Percentiles rank a stretch among this genome's conserved stretches.
Conservation (phyloP, 2,797 vertebrate genomes). For the Muscicapa striata region DNA sequence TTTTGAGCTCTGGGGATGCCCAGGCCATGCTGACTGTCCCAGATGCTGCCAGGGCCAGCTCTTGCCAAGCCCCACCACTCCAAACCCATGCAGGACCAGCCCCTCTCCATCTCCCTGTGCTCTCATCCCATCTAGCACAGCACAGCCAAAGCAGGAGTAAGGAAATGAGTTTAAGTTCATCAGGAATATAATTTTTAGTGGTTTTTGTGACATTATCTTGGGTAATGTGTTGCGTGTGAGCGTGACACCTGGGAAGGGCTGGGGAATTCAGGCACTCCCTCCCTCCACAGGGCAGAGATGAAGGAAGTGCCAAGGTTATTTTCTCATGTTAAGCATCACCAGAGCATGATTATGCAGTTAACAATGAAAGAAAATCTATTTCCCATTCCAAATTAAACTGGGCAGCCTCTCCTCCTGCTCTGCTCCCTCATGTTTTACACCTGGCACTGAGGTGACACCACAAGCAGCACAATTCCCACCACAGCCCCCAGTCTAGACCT, state of each 20-base stretch:
- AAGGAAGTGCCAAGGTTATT: not conserved
- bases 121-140: not conserved
- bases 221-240: not conserved
- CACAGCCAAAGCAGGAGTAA: fast-evolving
- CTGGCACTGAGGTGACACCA: not conserved
- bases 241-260: not conserved
- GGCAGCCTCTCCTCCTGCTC: not conserved
- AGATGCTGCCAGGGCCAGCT: not conserved
- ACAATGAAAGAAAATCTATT: not conserved
- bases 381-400: not conserved
- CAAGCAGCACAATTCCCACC: not conserved
- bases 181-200: not conserved
- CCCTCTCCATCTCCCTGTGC: not conserved
- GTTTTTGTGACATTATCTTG: not conserved
- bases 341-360: not conserved
- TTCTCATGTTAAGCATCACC: not conserved
- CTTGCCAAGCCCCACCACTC: fast-evolving
- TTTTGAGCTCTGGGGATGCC: not conserved
- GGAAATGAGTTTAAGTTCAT: not conserved
- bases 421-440: not conserved
- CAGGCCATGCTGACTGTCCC: fast-evolving
- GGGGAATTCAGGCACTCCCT: not conserved
- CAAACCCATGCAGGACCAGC: fast-evolving
- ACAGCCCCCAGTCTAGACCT: not conserved
- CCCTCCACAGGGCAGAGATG: not conserved